Evolutionary conservation across 2,888 invertebrate genomes (phyloP).

Genomic region (Hypsopygia costalis): DNA sequence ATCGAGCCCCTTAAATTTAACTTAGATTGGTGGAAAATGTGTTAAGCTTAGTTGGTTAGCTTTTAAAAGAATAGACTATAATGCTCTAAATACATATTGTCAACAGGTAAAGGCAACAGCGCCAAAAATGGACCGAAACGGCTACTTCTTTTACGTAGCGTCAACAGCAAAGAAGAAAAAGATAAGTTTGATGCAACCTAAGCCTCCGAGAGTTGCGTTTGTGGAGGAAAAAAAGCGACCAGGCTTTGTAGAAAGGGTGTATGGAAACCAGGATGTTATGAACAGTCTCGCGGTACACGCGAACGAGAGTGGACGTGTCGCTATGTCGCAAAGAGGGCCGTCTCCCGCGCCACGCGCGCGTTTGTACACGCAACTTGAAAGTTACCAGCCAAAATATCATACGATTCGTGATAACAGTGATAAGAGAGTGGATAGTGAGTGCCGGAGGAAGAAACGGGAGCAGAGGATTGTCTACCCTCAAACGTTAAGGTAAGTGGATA

Average conservation of each 20-base stretch:
- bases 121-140: conserved; percentile 74
- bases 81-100: too few species aligned
- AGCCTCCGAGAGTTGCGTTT: conserved; percentile 69
- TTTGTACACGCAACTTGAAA: conserved; percentile 70
- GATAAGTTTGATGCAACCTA: conserved; percentile 73
- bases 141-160: conserved; percentile 72
- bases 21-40: too few species aligned
- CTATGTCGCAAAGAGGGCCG: conserved; percentile 58
- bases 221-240: conserved; percentile 63
- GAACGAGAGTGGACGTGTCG: conserved; percentile 52
- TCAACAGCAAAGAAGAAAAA: conserved; percentile 78
- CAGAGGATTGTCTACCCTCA: conserved; percentile 54
- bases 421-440: conserved; percentile 72
- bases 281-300: conserved; percentile 56
- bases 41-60: too few species aligned
- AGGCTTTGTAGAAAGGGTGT: conserved; percentile 58
- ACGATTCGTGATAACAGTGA: conserved; percentile 73
- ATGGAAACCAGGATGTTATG: neutral
- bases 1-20: too few species aligned
- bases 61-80: too few species aligned
- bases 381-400: conserved; percentile 75
- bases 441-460: conserved; percentile 56
- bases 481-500: conserved; percentile 52
- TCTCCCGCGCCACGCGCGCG: conserved; percentile 70
- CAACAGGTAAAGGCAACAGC: conserved; percentile 69